phyloP scores from a whole-genome alignment of 2,797 vertebrate genomes.

The Acipenser oxyrinchus region DNA sequence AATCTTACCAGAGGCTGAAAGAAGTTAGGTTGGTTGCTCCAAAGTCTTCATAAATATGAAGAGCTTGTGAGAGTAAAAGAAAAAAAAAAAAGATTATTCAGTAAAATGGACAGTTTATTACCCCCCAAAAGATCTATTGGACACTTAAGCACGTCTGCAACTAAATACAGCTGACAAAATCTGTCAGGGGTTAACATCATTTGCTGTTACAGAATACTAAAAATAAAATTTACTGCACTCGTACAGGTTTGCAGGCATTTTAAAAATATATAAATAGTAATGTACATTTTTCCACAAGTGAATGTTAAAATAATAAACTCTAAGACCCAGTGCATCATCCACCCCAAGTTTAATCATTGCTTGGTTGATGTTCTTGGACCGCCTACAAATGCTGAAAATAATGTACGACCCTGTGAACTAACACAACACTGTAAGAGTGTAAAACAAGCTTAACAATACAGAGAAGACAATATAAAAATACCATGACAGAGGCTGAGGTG shows the following conservation, averaged over 20 bases:
- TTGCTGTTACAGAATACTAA: neutral
- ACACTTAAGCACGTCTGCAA: too few species aligned
- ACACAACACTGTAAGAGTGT: neutral
- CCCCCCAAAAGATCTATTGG: too few species aligned
- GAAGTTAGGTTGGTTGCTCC: too few species aligned
- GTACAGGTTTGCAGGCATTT: too few species aligned
- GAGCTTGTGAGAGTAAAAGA: too few species aligned
- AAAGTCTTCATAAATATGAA: too few species aligned
- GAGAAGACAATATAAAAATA: slow-evolving; percentile 22
- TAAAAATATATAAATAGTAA: too few species aligned
- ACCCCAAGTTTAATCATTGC: neutral
- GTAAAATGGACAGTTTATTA: too few species aligned
- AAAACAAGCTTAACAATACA: slow-evolving; percentile 21
- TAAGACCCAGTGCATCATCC: slow-evolving; percentile 1
- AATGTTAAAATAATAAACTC: slow-evolving; percentile 5
- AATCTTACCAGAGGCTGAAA: too few species aligned
- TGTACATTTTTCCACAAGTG: neutral
- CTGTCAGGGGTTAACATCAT: too few species aligned
- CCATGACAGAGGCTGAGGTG: slow-evolving; percentile 16
- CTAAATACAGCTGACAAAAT: too few species aligned
- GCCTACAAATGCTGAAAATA: slow-evolving; percentile 5
- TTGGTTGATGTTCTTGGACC: slow-evolving; percentile 7
- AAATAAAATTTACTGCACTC: neutral
- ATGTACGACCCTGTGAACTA: slow-evolving; percentile 3
- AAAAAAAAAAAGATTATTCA: too few species aligned